These are phyloP conservation scores for Collichthys lucidus DNA, from an alignment of 2,113 vertebrate species.

Conservation along the genomic window DNA sequence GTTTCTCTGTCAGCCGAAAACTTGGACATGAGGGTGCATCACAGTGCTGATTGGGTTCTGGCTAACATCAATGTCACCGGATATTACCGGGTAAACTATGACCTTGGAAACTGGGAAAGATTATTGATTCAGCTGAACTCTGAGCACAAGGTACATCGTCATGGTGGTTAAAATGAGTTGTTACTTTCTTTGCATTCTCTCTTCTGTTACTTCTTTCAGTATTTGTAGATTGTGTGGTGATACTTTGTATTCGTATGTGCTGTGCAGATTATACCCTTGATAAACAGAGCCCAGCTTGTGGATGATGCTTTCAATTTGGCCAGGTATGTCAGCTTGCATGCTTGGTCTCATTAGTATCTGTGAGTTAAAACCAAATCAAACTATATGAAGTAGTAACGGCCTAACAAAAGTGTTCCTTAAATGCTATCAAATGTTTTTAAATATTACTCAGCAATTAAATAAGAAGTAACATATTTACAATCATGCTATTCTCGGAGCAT, in stretches of 20 bases:
- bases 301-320: conserved; percentile 92
- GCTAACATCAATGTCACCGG: conserved; percentile 89
- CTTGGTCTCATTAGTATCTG: neutral
- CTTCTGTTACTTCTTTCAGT: neutral
- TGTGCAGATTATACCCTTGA: conserved; percentile 85
- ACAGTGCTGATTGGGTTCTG: conserved; percentile 82
- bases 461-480: neutral
- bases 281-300: conserved; percentile 93
- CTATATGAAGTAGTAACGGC: too few species aligned
- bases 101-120: conserved; percentile 87
- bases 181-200: neutral
- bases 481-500: neutral
- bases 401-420: neutral
- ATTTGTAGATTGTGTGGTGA: neutral
- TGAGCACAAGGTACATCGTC: conserved; percentile 63
- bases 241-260: neutral
- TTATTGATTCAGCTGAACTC: conserved; percentile 79
- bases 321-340: conserved; percentile 81
- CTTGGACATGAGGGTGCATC: conserved; percentile 11
- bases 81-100: conserved; percentile 94
- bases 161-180: neutral
- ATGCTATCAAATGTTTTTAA: neutral
- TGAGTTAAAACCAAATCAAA: neutral
- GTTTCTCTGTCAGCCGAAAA: conserved; percentile 48
- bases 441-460: neutral